Evolutionary conservation across 2,888 invertebrate species (phyloP), one percentile per base, ranked within the genome.

Genomic region (Trypoxylon attenuatum): DNA sequence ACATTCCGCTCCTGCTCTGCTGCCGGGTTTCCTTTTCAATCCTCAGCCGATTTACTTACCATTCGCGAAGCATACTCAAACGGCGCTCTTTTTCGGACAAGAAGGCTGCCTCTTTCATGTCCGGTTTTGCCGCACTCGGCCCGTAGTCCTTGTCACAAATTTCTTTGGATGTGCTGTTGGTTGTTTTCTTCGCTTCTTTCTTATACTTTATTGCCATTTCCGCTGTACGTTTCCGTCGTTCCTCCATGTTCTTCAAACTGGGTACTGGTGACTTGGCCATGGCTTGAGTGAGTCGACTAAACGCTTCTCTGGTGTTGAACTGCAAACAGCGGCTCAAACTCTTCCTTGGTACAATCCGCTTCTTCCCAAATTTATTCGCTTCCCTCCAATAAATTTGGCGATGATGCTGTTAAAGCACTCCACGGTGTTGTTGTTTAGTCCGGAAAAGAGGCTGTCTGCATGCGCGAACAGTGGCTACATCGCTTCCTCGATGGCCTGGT

Each of bases 111-210:
- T 43, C 41, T 0, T 25, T 39, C 25, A 41, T 39, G 18, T 41
- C 41, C 19, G 41, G 51, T 16, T 41, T 52, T 1, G 42, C 29
- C 18, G 43, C 33, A 8, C 21, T 27, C 18, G 22, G 29, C 1
- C 43, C 43, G 43, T 53, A 53, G 29, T 53, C 42, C 21, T 29
- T 4, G 8, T 53, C 29, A 15, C 52, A 53, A 8, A 43, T 29
- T 42, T 52, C 25, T 18, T 41, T 41, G 1, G 15, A 4, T 2
- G 10, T 16, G 8, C 38, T 13, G 2, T 3, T 19, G 3, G 15
- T 4, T 2, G 22, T 43, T 8, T 27, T 15, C 22, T 43, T 53
- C 13, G 42, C 33, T 13, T 29, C 22, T 21, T 43, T 5, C 21
- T 29, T 33, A 27, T 27, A 42, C 21, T 43, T 29, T 13, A 3